Evolutionary conservation across 2,113 vertebrate species (phyloP).

Genomic region (Candoia aspera): DNA sequence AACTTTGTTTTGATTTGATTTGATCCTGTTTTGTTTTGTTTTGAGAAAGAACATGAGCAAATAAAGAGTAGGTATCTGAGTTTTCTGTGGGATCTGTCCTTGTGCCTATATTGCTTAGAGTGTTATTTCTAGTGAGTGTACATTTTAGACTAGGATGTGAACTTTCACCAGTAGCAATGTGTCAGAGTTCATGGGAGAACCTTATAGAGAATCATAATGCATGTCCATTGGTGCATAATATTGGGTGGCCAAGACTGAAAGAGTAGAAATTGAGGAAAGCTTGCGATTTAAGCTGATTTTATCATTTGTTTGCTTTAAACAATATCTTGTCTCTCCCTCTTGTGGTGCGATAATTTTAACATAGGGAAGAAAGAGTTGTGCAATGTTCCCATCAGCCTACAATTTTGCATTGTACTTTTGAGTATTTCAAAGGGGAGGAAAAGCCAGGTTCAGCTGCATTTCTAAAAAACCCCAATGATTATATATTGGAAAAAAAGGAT

Average conservation of each 20-base stretch:
- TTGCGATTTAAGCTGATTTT: background rate
- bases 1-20: background rate
- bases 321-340: background rate
- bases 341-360: background rate
- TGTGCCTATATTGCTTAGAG: background rate
- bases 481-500: background rate
- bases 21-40: too few species aligned
- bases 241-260: background rate
- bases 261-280: too few species aligned
- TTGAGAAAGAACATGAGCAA: background rate
- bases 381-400: background rate
- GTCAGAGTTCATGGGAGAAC: background rate
- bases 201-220: background rate
- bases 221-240: background rate
- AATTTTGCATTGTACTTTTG: background rate
- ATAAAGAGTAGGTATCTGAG: background rate
- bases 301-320: background rate
- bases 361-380: background rate
- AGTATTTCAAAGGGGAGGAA: background rate
- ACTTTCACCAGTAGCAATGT: background rate
- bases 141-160: background rate
- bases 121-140: background rate
- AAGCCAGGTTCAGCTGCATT: background rate
- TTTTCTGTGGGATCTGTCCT: background rate
- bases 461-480: background rate